Evolutionary conservation across 2,888 invertebrate species (phyloP).

Genomic region (Stictocephala bisonia): DNA sequence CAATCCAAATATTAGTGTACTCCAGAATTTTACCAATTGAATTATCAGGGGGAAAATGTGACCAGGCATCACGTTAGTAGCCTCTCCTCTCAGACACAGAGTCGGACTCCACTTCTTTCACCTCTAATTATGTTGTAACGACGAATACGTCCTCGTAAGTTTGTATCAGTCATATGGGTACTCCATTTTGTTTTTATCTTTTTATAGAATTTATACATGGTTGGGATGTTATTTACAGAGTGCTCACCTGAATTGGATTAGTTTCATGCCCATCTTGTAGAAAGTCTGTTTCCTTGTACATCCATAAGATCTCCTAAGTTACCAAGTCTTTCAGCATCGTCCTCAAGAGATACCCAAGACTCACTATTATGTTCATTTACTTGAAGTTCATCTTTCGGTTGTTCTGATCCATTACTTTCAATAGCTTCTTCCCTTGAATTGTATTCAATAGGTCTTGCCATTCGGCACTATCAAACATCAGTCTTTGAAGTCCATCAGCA

Average conservation of each 20-base stretch:
- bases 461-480: neutral
- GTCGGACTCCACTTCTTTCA: neutral
- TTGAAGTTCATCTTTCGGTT: neutral
- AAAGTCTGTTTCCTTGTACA: neutral
- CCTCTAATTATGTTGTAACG: neutral
- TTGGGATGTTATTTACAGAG: neutral
- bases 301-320: neutral
- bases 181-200: neutral
- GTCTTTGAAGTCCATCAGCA: neutral
- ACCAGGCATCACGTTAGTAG: neutral
- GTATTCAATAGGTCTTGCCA: neutral
- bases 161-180: neutral
- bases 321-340: neutral
- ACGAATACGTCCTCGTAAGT: neutral
- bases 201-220: neutral
- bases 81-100: neutral
- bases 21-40: neutral
- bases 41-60: neutral
- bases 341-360: neutral
- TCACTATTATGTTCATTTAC: neutral
- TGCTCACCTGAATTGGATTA: neutral
- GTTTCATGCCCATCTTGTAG: neutral
- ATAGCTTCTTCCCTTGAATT: neutral
- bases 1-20: constrained; percentile 5
- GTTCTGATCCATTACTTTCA: neutral